Conservation (phyloP, 2,797 vertebrate species). For the Crax fasciolata region DNA sequence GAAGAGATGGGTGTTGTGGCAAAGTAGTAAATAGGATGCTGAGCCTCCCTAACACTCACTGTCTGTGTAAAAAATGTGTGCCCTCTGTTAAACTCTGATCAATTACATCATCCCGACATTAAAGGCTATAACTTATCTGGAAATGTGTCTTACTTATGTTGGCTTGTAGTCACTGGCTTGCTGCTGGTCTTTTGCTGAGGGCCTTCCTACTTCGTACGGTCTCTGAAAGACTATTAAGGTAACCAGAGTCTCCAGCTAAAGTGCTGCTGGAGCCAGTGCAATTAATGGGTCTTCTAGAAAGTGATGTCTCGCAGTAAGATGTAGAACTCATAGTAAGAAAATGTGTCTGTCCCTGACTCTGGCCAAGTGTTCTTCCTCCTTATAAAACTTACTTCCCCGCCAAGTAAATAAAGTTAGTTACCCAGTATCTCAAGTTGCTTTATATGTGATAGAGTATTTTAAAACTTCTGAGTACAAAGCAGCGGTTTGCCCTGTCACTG, state of each 20-base stretch:
- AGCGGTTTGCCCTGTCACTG: not conserved
- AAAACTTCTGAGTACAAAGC: constrained; percentile 4
- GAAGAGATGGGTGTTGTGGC: constrained; percentile 55
- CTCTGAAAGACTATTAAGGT: constrained; percentile 11
- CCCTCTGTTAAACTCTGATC: constrained; percentile 54
- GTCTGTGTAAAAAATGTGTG: constrained; percentile 5
- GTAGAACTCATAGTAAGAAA: not conserved
- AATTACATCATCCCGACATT: constrained; percentile 56
- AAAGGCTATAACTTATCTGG: constrained; percentile 24
- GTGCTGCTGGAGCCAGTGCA: constrained; percentile 29
- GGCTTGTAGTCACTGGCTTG: not conserved
- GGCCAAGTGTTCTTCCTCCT: not conserved
- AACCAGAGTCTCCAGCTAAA: constrained; percentile 50
- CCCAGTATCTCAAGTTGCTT: not conserved
- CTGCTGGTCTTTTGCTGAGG: not conserved
- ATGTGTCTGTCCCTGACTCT: not conserved
- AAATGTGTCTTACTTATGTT: constrained; percentile 30
- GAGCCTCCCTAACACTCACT: constrained; percentile 29
- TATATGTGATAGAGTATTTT: not conserved
- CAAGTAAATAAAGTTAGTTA: not conserved
- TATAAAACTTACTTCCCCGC: not conserved
- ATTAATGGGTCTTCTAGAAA: constrained; percentile 29
- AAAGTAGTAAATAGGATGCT: constrained; percentile 48
- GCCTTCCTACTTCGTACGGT: not conserved
- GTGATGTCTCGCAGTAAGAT: not conserved